Evolutionary conservation across 1,140 invertebrate species (phyloP), one percentile per base, ranked within the genome.

Genomic region (Papilio glaucus): DNA sequence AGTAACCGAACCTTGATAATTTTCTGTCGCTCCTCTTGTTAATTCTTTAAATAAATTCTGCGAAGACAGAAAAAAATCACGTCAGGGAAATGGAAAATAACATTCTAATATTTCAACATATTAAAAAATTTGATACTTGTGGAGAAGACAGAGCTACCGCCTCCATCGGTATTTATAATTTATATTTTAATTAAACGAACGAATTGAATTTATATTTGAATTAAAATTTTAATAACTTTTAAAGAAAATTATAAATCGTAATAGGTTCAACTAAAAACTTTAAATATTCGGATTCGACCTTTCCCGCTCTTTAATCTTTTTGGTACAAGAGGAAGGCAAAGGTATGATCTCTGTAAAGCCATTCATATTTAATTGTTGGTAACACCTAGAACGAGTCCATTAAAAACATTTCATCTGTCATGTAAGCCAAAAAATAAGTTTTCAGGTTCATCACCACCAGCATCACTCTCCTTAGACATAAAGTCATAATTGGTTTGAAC

Each of bases 41-140:
- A 92, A 92, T 65, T 89, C 60, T 70, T 83, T 86, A 7, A 76
- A 57, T 88, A 88, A 90, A 73, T 92, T 88, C 33, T 77, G 41
- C 24, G 86, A 45, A 6, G 77, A 82, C 89, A 90, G n/a, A n/a
- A 70, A 10, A 74, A 75, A 74, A 61, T 15, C 49, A 69, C 24
- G 13, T 5, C 33, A 69, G n/a, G 13, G n/a, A n/a, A 53, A 39
- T 41, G 9, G 2, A 21, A 65, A 65, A 41, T 18, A 65, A 41
- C 12, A 4, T 8, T 21, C 37, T 41, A 39, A 65, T 65, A 38
- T 41, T 38, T 3, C 18, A 61, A 37, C 21, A 24, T 60, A 33
- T 61, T 61, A 42, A 4, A 49, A 61, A 15, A 5, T 7, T 18
- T 1, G 5, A 1, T 45, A 45, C 42, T 45, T 45, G 39, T 13